Percentiles rank a stretch among this genome's conserved stretches.
Conservation (phyloP, 30 jellyfish, hydroid and myxozoan species). For the Aurelia sp. region DNA sequence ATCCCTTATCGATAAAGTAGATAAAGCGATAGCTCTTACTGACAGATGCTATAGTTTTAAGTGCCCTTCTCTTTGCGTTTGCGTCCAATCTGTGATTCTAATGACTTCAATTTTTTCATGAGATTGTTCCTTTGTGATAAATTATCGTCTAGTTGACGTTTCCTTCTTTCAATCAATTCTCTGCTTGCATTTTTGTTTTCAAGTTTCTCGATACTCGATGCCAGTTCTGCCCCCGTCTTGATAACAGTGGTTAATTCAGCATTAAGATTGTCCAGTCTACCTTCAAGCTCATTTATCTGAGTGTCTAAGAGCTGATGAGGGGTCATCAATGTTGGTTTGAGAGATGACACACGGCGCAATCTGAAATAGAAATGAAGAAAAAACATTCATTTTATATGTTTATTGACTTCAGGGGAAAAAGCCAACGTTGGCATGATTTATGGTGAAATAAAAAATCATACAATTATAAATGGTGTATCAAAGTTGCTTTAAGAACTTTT, state of each 20-base stretch:
- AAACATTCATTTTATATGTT: background rate
- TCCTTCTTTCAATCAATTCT: constrained; percentile 74
- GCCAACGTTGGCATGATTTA: too few species aligned
- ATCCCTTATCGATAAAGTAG: too few species aligned
- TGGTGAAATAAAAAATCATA: too few species aligned
- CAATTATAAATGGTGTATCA: too few species aligned
- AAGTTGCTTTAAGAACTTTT: too few species aligned
- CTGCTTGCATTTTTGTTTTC: constrained; percentile 72
- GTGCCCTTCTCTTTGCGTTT: constrained; percentile 67
- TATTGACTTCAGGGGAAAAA: too few species aligned
- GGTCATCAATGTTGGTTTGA: constrained; percentile 74
- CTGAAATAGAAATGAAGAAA: constrained; percentile 22
- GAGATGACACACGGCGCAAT: constrained; percentile 64
- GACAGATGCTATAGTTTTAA: background rate
- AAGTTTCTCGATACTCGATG: constrained; percentile 70
- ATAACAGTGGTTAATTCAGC: constrained; percentile 80
- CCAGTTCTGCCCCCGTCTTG: constrained; percentile 78
- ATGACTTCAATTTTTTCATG: constrained; percentile 77
- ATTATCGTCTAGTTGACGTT: constrained; percentile 65
- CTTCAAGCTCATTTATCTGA: constrained; percentile 85
- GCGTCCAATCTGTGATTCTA: constrained; percentile 75
- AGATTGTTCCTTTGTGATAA: constrained; percentile 73
- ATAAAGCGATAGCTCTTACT: too few species aligned
- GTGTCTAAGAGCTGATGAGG: constrained; percentile 77
- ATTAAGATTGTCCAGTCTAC: constrained; percentile 79